phyloP scores from a whole-genome alignment of 37 sponge, comb jelly and placozoan species.

The Diacarnus erythraeanus region DNA sequence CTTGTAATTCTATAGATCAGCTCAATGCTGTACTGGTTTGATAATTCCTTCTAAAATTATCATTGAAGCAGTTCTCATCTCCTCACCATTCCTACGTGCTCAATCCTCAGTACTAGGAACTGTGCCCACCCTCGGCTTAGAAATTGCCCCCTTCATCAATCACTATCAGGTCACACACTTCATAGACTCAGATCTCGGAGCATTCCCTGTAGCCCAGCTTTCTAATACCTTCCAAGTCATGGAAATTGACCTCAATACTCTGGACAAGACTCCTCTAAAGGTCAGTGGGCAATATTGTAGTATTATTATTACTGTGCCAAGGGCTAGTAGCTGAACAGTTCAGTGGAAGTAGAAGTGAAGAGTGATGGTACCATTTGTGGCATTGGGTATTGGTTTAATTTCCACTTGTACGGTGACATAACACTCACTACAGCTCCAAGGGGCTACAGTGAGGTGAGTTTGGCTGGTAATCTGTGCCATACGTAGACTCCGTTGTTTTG shows the following conservation, averaged over 20 bases:
- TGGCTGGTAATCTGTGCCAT: too few relatives aligned
- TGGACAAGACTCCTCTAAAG: too few relatives aligned
- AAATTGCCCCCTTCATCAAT: conserved; percentile 67
- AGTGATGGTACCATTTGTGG: conserved; percentile 36
- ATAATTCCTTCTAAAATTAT: conserved; percentile 24
- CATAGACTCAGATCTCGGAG: conserved; percentile 52
- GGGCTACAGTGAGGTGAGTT: neutral
- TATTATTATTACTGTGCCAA: too few relatives aligned
- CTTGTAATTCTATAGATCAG: conserved; percentile 5
- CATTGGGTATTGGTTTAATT: conserved; percentile 61
- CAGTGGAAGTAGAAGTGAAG: conserved; percentile 10
- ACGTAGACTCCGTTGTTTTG: neutral
- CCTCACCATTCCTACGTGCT: conserved; percentile 50
- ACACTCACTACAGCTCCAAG: conserved; percentile 20
- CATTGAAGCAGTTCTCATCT: conserved; percentile 35
- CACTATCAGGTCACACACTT: conserved; percentile 61
- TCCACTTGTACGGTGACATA: conserved; percentile 21
- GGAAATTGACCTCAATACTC: conserved; percentile 8
- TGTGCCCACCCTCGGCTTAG: conserved; percentile 68
- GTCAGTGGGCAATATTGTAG: too few relatives aligned
- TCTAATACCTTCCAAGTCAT: conserved; percentile 11
- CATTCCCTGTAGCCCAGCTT: conserved; percentile 30
- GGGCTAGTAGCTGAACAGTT: too few relatives aligned
- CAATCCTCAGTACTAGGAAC: conserved; percentile 56
- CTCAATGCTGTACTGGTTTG: conserved; percentile 11